Conservation (phyloP, 2,113 vertebrate species). For the Hemiscyllium ocellatum region DNA sequence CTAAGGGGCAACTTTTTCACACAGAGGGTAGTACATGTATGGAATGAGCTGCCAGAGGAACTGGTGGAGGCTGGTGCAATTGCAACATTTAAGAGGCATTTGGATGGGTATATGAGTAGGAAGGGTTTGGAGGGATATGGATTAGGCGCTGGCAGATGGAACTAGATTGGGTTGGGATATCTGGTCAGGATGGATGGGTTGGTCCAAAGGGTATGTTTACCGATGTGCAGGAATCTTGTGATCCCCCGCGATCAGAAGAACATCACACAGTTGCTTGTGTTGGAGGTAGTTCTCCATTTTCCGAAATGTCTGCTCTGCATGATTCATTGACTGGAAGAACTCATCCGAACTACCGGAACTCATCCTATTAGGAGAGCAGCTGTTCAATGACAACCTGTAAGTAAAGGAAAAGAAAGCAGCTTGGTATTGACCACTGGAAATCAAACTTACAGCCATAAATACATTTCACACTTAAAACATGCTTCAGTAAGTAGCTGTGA, state of each 20-base stretch:
- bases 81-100: too few relatives aligned
- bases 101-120: too few relatives aligned
- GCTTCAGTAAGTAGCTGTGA: not conserved
- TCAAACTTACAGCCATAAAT: not conserved
- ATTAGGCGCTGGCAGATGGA: too few relatives aligned
- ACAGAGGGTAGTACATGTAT: too few relatives aligned
- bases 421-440: not conserved
- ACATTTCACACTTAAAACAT: not conserved
- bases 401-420: conserved; percentile 10
- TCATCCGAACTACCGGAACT: conserved; percentile 70
- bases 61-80: too few relatives aligned
- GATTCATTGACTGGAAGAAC: conserved; percentile 78
- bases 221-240: conserved; percentile 92
- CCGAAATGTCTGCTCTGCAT: conserved; percentile 83
- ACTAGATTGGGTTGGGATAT: too few relatives aligned
- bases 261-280: conserved; percentile 91
- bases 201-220: conserved; percentile 47
- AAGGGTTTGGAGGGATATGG: too few relatives aligned
- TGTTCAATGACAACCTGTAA: conserved; percentile 64
- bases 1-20: too few relatives aligned
- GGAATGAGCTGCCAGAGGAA: too few relatives aligned
- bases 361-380: conserved; percentile 62
- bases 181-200: too few relatives aligned
- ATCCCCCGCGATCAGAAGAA: conserved; percentile 81
- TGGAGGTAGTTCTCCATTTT: conserved; percentile 94